Conservation (phyloP, 2,113 vertebrate species). For the Lichenostomus cassidix region DNA sequence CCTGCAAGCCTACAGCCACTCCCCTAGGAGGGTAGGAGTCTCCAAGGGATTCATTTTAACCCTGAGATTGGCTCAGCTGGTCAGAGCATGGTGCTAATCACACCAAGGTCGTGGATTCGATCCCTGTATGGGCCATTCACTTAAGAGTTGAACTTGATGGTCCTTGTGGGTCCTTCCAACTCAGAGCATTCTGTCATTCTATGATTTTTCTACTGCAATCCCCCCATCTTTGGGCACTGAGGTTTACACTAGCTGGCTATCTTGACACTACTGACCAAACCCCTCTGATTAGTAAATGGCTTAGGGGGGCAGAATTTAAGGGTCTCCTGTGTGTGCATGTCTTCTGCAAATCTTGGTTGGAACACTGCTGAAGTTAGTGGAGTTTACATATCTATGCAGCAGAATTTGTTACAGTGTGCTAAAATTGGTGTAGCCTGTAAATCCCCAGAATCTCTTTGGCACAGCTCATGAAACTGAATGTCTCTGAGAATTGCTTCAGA, state of each 20-base stretch:
- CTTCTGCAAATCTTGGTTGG: background rate
- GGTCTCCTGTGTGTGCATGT: background rate
- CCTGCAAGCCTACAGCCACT: background rate
- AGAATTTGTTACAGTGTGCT: background rate
- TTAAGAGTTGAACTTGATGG: background rate
- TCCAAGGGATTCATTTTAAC: background rate
- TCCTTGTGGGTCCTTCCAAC: background rate
- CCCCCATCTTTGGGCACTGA: background rate
- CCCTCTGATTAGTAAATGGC: background rate
- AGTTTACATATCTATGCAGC: background rate
- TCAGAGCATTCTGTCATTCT: background rate
- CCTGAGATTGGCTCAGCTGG: background rate
- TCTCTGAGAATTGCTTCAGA: background rate
- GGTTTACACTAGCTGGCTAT: background rate
- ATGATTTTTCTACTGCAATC: background rate
- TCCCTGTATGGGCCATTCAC: background rate
- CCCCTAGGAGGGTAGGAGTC: background rate
- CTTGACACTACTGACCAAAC: background rate
- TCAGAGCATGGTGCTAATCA: background rate
- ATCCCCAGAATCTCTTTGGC: background rate
- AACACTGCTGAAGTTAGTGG: background rate
- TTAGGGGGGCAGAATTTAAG: background rate
- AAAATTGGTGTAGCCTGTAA: background rate
- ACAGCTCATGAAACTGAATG: background rate
- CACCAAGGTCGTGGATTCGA: too few relatives aligned